phyloP scores from a whole-genome alignment of 2,888 invertebrate genomes.

The Ophioninae sp. region DNA sequence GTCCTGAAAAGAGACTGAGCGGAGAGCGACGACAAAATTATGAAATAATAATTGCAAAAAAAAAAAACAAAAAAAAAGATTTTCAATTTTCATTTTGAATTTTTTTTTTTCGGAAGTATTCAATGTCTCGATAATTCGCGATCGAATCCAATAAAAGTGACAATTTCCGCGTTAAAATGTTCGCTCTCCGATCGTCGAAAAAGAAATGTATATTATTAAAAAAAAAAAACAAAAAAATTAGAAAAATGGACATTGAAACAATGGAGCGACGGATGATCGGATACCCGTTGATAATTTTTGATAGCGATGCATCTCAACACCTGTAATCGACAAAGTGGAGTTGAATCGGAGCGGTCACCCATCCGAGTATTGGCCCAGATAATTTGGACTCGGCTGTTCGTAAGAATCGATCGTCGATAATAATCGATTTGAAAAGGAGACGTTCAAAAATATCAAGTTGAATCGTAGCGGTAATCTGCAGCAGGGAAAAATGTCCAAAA shows the following conservation, averaged over 20 bases:
- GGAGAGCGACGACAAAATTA: slow-evolving; percentile 16
- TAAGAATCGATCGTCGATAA: not conserved
- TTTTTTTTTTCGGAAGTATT: too few relatives aligned
- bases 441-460: too few relatives aligned
- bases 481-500: too few relatives aligned
- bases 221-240: too few relatives aligned
- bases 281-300: slow-evolving; percentile 14
- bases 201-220: not conserved
- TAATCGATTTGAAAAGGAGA: too few relatives aligned
- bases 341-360: not conserved
- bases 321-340: not conserved
- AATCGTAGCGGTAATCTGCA: too few relatives aligned
- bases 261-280: not conserved
- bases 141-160: not conserved
- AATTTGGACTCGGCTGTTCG: too few relatives aligned
- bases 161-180: not conserved
- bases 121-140: not conserved
- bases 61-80: not conserved
- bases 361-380: too few relatives aligned
- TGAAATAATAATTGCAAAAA: not conserved
- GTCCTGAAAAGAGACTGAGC: slow-evolving; percentile 15
- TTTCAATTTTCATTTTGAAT: too few relatives aligned
- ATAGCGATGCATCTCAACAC: slow-evolving; percentile 54
- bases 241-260: slow-evolving; percentile 4
- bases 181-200: slow-evolving; percentile 10